Evolutionary conservation across 2,888 invertebrate species (phyloP).

Genomic region (Geotrupes spiniger): DNA sequence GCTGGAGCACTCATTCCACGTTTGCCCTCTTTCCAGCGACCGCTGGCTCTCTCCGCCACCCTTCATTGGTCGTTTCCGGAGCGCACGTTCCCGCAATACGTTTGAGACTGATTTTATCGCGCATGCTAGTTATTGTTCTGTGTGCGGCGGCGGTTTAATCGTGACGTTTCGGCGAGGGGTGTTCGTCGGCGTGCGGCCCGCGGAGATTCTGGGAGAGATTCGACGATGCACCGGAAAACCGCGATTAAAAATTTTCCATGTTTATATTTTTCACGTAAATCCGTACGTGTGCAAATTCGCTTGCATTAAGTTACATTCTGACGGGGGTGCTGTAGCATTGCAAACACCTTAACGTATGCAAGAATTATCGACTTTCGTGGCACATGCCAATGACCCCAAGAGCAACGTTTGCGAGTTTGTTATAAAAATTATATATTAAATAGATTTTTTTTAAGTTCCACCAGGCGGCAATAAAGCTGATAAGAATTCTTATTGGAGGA

Average conservation of each 20-base stretch:
- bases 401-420: too few relatives aligned
- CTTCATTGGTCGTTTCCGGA: slow-evolving; percentile 46
- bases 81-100: slow-evolving; percentile 37
- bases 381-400: too few relatives aligned
- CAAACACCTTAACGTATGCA: not conserved
- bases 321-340: not conserved
- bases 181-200: too few relatives aligned
- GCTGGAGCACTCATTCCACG: slow-evolving; percentile 30
- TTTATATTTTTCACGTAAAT: too few relatives aligned
- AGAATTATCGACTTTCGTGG: not conserved
- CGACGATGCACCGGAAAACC: too few relatives aligned
- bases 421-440: too few relatives aligned
- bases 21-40: slow-evolving; percentile 42
- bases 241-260: too few relatives aligned
- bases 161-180: slow-evolving; percentile 6
- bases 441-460: too few relatives aligned
- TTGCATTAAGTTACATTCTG: not conserved
- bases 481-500: too few relatives aligned
- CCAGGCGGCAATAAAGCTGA: too few relatives aligned
- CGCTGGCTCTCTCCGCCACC: slow-evolving; percentile 27
- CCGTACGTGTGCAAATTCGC: too few relatives aligned
- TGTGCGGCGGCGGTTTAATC: slow-evolving; percentile 17
- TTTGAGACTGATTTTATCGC: slow-evolving; percentile 25
- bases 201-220: too few relatives aligned
- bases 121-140: slow-evolving; percentile 23